Percentiles rank a stretch among this genome's conserved stretches.
Evolutionary conservation across 2,888 invertebrate species (phyloP).

Genomic region (Siphonodentalium dalli): DNA sequence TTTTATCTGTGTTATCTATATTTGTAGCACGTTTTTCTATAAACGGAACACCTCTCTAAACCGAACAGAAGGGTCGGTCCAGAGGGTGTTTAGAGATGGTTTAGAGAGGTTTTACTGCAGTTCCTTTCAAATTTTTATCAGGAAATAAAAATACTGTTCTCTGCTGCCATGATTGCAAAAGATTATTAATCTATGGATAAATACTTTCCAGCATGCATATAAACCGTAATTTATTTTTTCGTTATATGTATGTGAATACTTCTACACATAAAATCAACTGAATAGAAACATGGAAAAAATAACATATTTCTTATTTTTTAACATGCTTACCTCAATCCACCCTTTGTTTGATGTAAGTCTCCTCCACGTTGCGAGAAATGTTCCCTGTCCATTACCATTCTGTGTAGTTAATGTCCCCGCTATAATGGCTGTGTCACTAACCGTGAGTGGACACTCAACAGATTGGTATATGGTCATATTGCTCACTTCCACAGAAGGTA

Average conservation of each 20-base stretch:
- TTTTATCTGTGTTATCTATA: too few relatives aligned
- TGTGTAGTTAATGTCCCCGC: constrained; percentile 71
- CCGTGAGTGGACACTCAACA: constrained; percentile 89
- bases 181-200: background rate
- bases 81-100: too few relatives aligned
- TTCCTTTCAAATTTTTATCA: too few relatives aligned
- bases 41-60: too few relatives aligned
- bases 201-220: background rate
- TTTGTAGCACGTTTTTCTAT: too few relatives aligned
- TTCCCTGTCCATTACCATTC: constrained; percentile 82
- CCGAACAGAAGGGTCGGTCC: too few relatives aligned
- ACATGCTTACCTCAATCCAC: constrained; percentile 83
- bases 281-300: background rate
- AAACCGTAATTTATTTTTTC: background rate
- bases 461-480: constrained; percentile 92
- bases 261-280: too few relatives aligned
- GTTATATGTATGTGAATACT: background rate
- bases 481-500: constrained; percentile 87
- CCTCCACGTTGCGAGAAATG: constrained; percentile 79
- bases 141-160: background rate
- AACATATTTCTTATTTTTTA: background rate
- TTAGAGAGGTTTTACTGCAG: too few relatives aligned
- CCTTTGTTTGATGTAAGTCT: constrained; percentile 82
- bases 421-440: constrained; percentile 83
- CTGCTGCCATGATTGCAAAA: background rate